Base-by-base conservation (phyloP, 2,797 vertebrate genomes). In the Silurus lanzhouensis region DNA sequence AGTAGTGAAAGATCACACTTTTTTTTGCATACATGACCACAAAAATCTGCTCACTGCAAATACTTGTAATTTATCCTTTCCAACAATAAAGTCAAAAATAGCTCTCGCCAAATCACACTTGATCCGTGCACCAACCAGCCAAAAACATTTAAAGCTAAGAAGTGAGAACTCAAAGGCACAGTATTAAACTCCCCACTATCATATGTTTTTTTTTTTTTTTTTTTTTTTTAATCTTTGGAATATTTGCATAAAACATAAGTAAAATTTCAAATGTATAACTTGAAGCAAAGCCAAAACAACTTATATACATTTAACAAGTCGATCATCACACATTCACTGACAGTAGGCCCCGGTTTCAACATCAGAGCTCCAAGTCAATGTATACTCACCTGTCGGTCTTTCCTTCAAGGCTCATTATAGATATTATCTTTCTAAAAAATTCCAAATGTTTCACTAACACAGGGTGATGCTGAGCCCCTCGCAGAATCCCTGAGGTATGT, bases 351-450 rank as follows among this genome's bases (percentile, higher is more conserved):
- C 75, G 66, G 44, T 76, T 85, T 87, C 75, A 87, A 84, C 80
- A 64, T 82, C 58, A 61, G 80, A 84, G 84, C 44, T 67, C 68
- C 46, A 87, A 63, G 12, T 87, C 74, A 58, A 31, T 83, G 75
- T 57, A 68, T 78, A 25, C 72, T 79, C 79, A 87, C 72, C 85
- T 89, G 64, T 85, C 88, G 88, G 66, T 79, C 61, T 86, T 75
- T 58, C 84, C 52, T 84, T 91, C 87, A 80, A 57, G 84, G 83
- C 81, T 81, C 19, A 90, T 92, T 89, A 82, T 79, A 57, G 76
- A 91, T 86, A 90, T 90, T 90, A 84, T 88, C 87, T 85, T 71
- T 67, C 82, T 83, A 76, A 89, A 89, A 83, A 66, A 8, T 19
- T 74, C 57, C n/a, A 80, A 67, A 60, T 86, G 64, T 58, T 78